Percentiles rank a stretch among this genome's conserved stretches.
phyloP scores from a whole-genome alignment of 2,113 vertebrate species.

The Clinocottus analis region DNA sequence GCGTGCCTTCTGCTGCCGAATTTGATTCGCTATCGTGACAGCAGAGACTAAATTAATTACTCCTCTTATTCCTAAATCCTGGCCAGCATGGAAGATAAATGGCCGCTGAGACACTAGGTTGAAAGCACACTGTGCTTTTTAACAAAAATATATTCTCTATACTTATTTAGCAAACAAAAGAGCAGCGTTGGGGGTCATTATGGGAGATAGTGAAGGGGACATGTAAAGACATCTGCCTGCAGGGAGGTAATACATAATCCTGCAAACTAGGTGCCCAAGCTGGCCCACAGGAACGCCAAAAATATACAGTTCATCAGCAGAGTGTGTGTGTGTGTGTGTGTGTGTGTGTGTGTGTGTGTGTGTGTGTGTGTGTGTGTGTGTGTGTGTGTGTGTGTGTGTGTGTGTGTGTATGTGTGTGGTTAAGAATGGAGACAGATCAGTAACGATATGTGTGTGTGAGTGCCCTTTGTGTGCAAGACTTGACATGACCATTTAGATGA shows the following conservation, averaged over 20 bases:
- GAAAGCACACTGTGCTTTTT: slow-evolving; percentile 7
- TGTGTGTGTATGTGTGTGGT: background rate
- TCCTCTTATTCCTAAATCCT: slow-evolving; percentile 39
- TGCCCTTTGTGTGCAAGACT: slow-evolving; percentile 15
- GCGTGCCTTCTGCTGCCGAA: slow-evolving; percentile 13
- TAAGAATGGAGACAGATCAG: background rate
- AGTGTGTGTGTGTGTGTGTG: slow-evolving; percentile 17
- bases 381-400: background rate
- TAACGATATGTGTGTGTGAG: background rate
- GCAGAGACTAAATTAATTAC: slow-evolving; percentile 60
- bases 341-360: slow-evolving; percentile 11
- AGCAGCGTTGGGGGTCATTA: background rate
- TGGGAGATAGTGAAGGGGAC: background rate
- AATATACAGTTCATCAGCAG: slow-evolving; percentile 36
- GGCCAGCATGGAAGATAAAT: slow-evolving; percentile 59
- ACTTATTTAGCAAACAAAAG: slow-evolving; percentile 67
- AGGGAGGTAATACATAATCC: slow-evolving; percentile 64
- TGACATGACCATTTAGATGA: slow-evolving; percentile 24
- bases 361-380: background rate
- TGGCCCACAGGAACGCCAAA: slow-evolving; percentile 33
- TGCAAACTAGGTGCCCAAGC: slow-evolving; percentile 55
- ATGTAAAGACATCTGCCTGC: slow-evolving; percentile 51
- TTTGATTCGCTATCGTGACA: slow-evolving; percentile 52
- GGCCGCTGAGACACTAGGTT: slow-evolving; percentile 41
- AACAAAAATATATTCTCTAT: background rate